Base-by-base conservation (phyloP, 2,888 invertebrate genomes). In the Andrena flavipes region DNA sequence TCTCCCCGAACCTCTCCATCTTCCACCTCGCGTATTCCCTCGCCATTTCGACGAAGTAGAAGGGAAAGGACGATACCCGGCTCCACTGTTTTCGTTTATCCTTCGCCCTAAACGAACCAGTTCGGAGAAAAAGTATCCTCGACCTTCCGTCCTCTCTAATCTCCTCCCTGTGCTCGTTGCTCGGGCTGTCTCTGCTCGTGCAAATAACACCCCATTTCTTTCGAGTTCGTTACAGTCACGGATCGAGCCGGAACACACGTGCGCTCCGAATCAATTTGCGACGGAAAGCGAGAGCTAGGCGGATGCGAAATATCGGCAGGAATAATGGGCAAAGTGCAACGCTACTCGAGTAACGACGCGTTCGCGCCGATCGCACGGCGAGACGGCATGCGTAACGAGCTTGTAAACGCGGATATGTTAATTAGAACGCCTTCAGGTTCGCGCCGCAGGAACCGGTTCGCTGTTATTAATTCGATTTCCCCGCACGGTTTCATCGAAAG, bases 381-480 rank as follows among this genome's bases (percentile, higher is more conserved):
- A 59, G 51, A 75, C 49, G 16, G 49, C 63, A 33, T 51, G 59
- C 56, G 64, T 54, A 72, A 67, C 51, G 59, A 82, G 54, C 8
- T n/a, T 26, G 26, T 68, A 54, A 70, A 49, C 59, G 35, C 62
- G 71, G 23, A 33, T 48, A 30, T 74, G 65, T 72, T 84, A 84
- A 84, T 84, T 72, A 59, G 67, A 65, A 71, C 63, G 59, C 51
- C 69, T 84, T 67, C 72, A 79, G 69, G 73, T 79, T 76, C 65
- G 29, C 70, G 20, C 69, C 59, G 64, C 35, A 51, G 63, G 64
- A 59, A 60, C 60, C 69, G 67, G 42, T 60, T 85, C 51, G 67
- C 56, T 65, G 82, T 84, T 86, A 88, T 84, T 84, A 85, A 84
- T 84, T 87, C 64, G 75, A 88, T 85, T 84, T 84, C 67, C 76